Evolutionary conservation across 2,797 vertebrate species (phyloP), one percentile per base, ranked within the genome.

Genomic region (Alexandromys oeconomus): DNA sequence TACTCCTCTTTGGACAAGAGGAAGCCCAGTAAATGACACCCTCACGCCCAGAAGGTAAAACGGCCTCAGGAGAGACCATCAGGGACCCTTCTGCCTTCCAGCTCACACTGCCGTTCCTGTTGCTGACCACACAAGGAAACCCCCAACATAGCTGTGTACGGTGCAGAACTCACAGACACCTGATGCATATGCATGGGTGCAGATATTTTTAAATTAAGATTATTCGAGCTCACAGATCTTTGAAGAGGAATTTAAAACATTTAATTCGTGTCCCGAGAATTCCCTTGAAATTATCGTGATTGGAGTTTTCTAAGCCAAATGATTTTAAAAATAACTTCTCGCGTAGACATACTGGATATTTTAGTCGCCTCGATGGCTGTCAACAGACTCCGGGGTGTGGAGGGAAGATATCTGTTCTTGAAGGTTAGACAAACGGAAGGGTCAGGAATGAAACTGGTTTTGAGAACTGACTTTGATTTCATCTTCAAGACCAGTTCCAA

Each of bases 311-410:
- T 92, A 96, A 97, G 96, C 97, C 96, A 96, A 96, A 95, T 96
- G 87, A 90, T 95, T 96, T 96, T 97, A 97, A 97, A 97, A 97
- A 97, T 97, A 97, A 95, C 95, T 95, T 92, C 93, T 91, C 94
- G 65, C 78, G 63, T 84, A 98, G 92, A 84, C 94, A 91, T 37
- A 67, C 93, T 90, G 86, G 67, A 34, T 97, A 95, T 96, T 84
- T 96, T 93, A 89, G 92, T 96, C 40, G 61, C 79, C 91, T 79
- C 34, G 31, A 2, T 86, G 79, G 43, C 92, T 97, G 94, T 94
- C 84, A 78, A 80, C 78, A 76, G 54, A 71, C 67, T 57, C 67
- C 21, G 43, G 67, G 57, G 6, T 6, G 54, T 17, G 54, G 17
- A 19, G 31, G 0, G 54, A 2, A 27, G 78, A 48, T 7, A n/a